Evolutionary conservation across 1,140 invertebrate species (phyloP), one percentile per base, ranked within the genome.

Genomic region (Bradynema listronoti): DNA sequence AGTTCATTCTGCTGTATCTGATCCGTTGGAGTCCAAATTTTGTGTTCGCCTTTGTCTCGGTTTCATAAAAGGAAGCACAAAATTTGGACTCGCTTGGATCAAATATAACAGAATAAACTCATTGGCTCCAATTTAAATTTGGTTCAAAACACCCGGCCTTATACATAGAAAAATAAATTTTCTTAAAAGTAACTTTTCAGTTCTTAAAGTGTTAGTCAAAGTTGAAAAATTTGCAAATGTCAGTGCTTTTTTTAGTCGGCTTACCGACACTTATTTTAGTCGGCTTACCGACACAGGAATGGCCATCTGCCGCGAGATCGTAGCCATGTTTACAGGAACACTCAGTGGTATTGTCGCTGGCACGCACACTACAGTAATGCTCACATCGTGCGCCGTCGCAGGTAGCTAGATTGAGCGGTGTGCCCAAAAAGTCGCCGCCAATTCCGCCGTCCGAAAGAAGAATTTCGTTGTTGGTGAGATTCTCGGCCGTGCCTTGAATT

Each of bases 351-450:
- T 61, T 61, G 11, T 67, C 76, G 33, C 71, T 65, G 24, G 61
- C 51, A n/a, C n/a, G n/a, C 42, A 71, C 71, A 39, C 64, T 69
- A 47, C 74, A 77, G 7, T 72, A 58, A 56, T 77, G 74, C 41
- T 77, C 69, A 42, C 74, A 77, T 2, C 57, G 50, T 9, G 65
- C 33, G 11, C 29, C 39, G n/a, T 43, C 25, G 49, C 74, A 77
- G 11, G 9, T 29, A 57, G 25, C 43, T 49, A 36, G 32, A 11
- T 11, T 16, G 11, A 4, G 36, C 11, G 11, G 36, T n/a, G n/a
- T n/a, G n/a, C n/a, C n/a, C n/a, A n/a, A n/a, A 39, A 19, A 39
- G 19, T 11, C 19, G 36, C 11, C 36, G 11, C 11, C 36, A 39
- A 19, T 11, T 39, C 11, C 19, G 36, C 36, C 36, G 19, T 39